Conservation (phyloP, 1,140 invertebrate species). For the Hermetia illucens region DNA sequence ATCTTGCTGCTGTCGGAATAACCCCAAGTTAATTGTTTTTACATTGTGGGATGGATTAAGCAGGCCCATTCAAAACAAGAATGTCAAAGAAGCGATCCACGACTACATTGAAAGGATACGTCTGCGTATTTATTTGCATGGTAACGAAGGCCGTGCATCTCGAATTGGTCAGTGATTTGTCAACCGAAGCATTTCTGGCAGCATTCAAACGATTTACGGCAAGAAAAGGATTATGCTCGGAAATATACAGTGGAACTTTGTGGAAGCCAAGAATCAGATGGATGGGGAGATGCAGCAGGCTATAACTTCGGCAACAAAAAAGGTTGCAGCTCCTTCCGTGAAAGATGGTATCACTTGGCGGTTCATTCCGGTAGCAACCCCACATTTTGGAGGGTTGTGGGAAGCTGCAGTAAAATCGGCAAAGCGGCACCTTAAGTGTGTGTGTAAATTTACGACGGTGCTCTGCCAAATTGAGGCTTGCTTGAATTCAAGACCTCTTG, state of each 20-base stretch:
- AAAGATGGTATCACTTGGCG: conserved; percentile 1
- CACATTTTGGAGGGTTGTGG: background rate
- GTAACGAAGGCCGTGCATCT: conserved; percentile 19
- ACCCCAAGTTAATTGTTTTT: no score
- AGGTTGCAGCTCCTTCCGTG: background rate
- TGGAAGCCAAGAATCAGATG: conserved; percentile 14
- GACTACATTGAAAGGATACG: background rate
- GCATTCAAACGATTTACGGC: conserved; percentile 18
- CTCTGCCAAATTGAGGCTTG: no score
- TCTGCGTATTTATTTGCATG: conserved; percentile 17
- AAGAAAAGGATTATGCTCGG: conserved; percentile 13
- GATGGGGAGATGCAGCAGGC: background rate
- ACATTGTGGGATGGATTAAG: no score
- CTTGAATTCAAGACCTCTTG: no score
- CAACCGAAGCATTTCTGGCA: conserved; percentile 15
- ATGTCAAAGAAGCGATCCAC: no score
- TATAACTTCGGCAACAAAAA: conserved; percentile 1
- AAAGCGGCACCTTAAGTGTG: no score
- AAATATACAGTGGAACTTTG: conserved; percentile 26
- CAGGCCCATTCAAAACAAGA: no score
- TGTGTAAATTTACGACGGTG: no score
- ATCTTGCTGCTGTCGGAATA: no score
- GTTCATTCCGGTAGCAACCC: background rate
- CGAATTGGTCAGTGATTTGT: conserved; percentile 14
- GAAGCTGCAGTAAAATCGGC: no score